A percentile compares a stretch with the other conserved stretches of the same genome.
phyloP scores from a whole-genome alignment of 1,140 invertebrate genomes.

The Calliphora vicina region DNA sequence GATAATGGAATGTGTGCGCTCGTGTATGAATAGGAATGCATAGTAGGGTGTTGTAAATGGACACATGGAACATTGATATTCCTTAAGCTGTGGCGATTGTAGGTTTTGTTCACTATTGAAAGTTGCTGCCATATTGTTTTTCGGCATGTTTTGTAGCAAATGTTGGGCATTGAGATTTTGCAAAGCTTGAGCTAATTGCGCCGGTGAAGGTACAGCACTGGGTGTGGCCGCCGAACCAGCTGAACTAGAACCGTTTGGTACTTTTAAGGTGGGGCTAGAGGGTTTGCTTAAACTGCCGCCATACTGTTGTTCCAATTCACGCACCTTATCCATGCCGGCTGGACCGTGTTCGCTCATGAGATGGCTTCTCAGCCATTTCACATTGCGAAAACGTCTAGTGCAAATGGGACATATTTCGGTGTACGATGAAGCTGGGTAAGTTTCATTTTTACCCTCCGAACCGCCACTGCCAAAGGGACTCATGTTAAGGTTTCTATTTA shows the following conservation, averaged over 20 bases:
- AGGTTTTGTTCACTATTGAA: conserved; percentile 59
- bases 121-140: conserved; percentile 52
- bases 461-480: conserved; percentile 42
- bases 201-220: conserved; percentile 38
- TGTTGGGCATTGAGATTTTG: conserved; percentile 58
- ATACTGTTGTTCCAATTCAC: conserved; percentile 68
- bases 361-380: conserved; percentile 90
- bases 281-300: conserved; percentile 54
- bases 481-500: conserved; percentile 40
- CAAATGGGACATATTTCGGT: conserved; percentile 88
- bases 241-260: conserved; percentile 66
- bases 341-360: conserved; percentile 86
- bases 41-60: conserved; percentile 88
- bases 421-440: conserved; percentile 75
- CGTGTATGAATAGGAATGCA: conserved; percentile 90
- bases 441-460: conserved; percentile 66
- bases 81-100: conserved; percentile 67
- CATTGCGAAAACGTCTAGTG: conserved; percentile 84
- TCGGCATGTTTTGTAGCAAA: conserved; percentile 55
- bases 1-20: conserved; percentile 74
- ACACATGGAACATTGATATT: conserved; percentile 88
- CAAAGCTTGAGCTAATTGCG: conserved; percentile 55
- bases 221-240: conserved; percentile 39
- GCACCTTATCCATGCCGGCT: conserved; percentile 75
- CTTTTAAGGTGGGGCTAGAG: conserved; percentile 68